Base-by-base conservation (phyloP, 2,888 invertebrate species). In the Odontomyia ornata region DNA sequence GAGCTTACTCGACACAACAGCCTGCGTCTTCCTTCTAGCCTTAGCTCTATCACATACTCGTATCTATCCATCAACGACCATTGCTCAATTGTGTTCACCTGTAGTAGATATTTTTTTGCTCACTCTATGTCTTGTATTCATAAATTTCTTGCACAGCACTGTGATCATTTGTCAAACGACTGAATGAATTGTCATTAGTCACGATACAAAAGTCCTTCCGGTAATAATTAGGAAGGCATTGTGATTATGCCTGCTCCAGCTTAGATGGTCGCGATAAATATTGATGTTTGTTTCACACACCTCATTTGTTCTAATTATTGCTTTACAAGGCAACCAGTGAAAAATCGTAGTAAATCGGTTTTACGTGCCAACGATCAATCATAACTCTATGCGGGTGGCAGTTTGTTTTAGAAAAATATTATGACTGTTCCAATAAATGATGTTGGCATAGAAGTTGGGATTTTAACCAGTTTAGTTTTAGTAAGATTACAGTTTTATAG, bases 181-280 rank as follows among this genome's bases (percentile, higher is more conserved):
- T 56, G 56, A 56, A 72, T 56, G 72, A 72, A 72, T 72, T 72
- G 72, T 28, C 72, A 72, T 56, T 72, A 56, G 72, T 72, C 72
- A 72, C 72, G 72, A 72, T 72, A 72, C 56, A 56, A 72, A 72
- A 72, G 72, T 72, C 72, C 28, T 72, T 72, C 56, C 72, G 72
- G 72, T 52, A 72, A 56, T 72, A 72, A 72, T 72, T 72, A 72
- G 72, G 72, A 23, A 18, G 56, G 56, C 28, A 72, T 52, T 72
- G 72, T 72, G 72, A 72, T 72, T 72, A 72, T 72, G 30, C 25
- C 60, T 25, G 52, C 60, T 60, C 47, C 47, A 23, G 56, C 28
- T 3, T 7, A 56, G 56, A 27, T 56, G 36, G 11, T 69, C 23
- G 52, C 27, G 46, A 21, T 28, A 3, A 18, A 5, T 72, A 72